phyloP scores from a whole-genome alignment of 2,888 invertebrate species.

The Rhabditophanes sp. region DNA sequence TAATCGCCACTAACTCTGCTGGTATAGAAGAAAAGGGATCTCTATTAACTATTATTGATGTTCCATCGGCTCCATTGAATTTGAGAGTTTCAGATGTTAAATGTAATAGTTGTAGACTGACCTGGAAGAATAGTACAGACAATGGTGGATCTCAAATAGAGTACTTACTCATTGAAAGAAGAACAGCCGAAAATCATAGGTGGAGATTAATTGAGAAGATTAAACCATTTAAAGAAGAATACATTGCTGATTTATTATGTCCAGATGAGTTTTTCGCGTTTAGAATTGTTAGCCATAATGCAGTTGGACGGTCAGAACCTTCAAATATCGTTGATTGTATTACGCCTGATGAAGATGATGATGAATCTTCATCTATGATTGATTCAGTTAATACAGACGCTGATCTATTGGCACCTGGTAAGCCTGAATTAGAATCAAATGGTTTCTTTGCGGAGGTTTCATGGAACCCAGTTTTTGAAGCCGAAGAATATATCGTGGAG shows the following conservation, averaged over 20 bases:
- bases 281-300: slow-evolving; percentile 25
- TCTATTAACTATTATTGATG: slow-evolving; percentile 25
- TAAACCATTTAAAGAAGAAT: slow-evolving; percentile 7
- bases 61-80: slow-evolving; percentile 25
- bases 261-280: slow-evolving; percentile 28
- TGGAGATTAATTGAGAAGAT: slow-evolving; percentile 19
- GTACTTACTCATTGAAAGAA: slow-evolving; percentile 32
- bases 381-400: too few species aligned
- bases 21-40: slow-evolving; percentile 11
- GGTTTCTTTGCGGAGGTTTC: slow-evolving; percentile 9
- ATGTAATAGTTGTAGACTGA: slow-evolving; percentile 10
- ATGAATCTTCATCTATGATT: slow-evolving; percentile 16
- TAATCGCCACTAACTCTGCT: slow-evolving; percentile 13
- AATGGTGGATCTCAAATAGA: slow-evolving; percentile 13
- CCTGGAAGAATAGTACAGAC: slow-evolving; percentile 10
- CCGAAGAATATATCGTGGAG: slow-evolving; percentile 18
- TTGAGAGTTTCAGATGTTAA: slow-evolving; percentile 14
- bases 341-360: slow-evolving; percentile 15
- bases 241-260: slow-evolving; percentile 19
- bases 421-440: background rate
- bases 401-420: too few species aligned
- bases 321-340: slow-evolving; percentile 26
- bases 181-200: slow-evolving; percentile 13
- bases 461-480: slow-evolving; percentile 11
- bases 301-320: slow-evolving; percentile 28